Evolutionary conservation across 2,113 vertebrate species (phyloP).

Genomic region (Hydrochoerus hydrochaeris): DNA sequence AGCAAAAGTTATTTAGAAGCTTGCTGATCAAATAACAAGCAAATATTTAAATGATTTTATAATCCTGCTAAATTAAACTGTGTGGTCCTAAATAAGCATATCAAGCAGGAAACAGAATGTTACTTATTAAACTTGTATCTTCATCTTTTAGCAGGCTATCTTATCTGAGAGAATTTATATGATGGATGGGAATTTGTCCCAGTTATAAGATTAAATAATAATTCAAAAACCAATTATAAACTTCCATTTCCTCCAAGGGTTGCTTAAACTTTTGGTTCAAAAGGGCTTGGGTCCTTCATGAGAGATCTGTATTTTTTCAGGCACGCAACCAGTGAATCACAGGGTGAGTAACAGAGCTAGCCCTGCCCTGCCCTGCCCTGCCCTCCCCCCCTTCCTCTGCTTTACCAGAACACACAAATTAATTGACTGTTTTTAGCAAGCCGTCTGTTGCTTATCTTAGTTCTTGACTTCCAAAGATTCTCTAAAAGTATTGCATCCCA

Average conservation of each 20-base stretch:
- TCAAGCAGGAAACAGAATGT: neutral
- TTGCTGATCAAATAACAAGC: neutral
- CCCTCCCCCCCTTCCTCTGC: constrained; percentile 11
- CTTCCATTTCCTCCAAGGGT: constrained; percentile 65
- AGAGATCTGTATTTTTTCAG: constrained; percentile 75
- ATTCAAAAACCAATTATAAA: constrained; percentile 64
- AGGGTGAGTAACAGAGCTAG: constrained; percentile 71
- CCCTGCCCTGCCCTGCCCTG: constrained; percentile 49
- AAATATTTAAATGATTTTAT: neutral
- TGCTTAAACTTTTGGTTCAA: constrained; percentile 73
- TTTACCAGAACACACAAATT: constrained; percentile 69
- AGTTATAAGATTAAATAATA: constrained; percentile 62
- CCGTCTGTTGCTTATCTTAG: constrained; percentile 71
- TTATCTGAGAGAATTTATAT: constrained; percentile 33
- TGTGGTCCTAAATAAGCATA: constrained; percentile 25
- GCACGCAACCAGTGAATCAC: constrained; percentile 77
- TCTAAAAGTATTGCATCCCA: neutral
- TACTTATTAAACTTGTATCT: constrained; percentile 15
- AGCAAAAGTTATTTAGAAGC: constrained; percentile 26
- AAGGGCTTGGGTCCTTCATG: constrained; percentile 70
- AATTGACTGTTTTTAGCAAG: constrained; percentile 69
- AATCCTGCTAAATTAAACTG: constrained; percentile 42
- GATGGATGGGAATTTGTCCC: constrained; percentile 17
- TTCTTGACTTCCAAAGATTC: constrained; percentile 40
- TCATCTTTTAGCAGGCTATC: constrained; percentile 18